Percentiles rank a stretch among this genome's conserved stretches.
These are phyloP conservation scores for Strongylocentrotus purpuratus DNA, from an alignment of 35 echinoderm and acorn worm species.

Conservation along the genomic window DNA sequence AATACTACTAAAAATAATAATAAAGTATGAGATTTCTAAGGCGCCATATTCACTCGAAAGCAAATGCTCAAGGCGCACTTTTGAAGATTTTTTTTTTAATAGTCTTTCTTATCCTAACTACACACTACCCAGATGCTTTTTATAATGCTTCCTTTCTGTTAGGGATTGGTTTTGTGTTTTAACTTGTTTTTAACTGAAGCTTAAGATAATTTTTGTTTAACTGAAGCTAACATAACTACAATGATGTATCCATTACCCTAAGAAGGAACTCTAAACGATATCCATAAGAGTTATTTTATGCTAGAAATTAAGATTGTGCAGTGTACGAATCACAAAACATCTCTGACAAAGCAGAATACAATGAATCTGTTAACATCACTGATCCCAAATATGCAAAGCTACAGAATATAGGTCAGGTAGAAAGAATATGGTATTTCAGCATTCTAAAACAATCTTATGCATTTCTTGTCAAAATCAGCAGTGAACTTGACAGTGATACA, in stretches of 20 bases:
- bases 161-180: too few relatives aligned
- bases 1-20: too few relatives aligned
- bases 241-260: neutral
- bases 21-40: too few relatives aligned
- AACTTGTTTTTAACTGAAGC: too few relatives aligned
- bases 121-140: neutral
- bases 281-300: neutral
- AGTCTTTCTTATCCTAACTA: neutral
- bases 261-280: neutral
- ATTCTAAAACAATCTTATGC: neutral
- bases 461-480: neutral
- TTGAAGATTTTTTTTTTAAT: neutral
- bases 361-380: neutral
- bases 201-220: too few relatives aligned
- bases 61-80: too few relatives aligned
- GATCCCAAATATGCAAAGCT: neutral
- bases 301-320: neutral
- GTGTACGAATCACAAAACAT: neutral
- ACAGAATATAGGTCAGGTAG: neutral
- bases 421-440: constrained; percentile 3
- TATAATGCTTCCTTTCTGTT: too few relatives aligned
- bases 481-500: neutral
- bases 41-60: too few relatives aligned
- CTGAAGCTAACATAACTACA: neutral
- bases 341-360: neutral